Conservation (phyloP, 2,797 vertebrate species). For the Acanthurus leucopareius region DNA sequence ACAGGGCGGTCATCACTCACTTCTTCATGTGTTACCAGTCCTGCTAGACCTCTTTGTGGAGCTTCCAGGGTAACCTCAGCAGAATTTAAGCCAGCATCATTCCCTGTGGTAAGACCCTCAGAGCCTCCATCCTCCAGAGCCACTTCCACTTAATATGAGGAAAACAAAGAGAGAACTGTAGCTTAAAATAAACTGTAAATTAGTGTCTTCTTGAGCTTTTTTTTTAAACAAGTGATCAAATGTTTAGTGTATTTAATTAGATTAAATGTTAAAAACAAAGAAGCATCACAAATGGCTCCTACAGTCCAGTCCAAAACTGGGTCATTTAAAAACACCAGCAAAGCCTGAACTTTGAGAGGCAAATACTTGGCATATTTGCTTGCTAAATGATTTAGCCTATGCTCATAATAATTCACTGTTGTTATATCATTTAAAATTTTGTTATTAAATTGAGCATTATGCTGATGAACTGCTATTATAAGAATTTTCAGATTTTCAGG, state of each 20-base stretch:
- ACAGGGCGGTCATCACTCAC: conserved; percentile 19
- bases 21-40: conserved; percentile 1
- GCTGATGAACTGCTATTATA: neutral
- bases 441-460: neutral
- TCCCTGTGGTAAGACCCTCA: conserved; percentile 41
- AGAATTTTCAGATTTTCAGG: neutral
- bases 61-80: conserved; percentile 51
- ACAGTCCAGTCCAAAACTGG: neutral
- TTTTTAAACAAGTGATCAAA: neutral
- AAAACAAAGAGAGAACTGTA: neutral
- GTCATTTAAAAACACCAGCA: neutral
- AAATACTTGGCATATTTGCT: neutral
- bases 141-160: conserved; percentile 69
- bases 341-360: neutral
- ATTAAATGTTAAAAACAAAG: neutral
- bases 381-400: no score
- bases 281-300: neutral
- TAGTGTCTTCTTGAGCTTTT: neutral
- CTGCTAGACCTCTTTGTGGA: conserved; percentile 32
- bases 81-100: conserved; percentile 58
- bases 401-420: no score
- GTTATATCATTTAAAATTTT: no score
- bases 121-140: conserved; percentile 70
- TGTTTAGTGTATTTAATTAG: neutral
- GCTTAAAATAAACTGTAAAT: neutral